A percentile compares a stretch with the other conserved stretches of the same genome.
Conservation (phyloP, 2,113 vertebrate genomes). For the Hassar affinis region DNA sequence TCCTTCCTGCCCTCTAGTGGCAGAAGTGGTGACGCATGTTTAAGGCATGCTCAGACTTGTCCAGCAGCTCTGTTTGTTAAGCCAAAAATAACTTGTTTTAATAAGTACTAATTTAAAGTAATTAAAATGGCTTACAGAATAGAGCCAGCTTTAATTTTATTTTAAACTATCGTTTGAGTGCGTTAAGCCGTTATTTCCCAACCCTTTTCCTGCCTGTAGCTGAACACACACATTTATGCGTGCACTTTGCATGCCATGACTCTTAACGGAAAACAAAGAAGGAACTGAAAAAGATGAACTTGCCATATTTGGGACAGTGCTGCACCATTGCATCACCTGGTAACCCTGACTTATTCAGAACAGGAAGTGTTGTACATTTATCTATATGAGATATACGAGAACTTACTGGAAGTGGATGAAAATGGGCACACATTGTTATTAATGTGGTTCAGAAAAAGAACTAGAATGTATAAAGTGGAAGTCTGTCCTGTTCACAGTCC, state of each 20-base stretch:
- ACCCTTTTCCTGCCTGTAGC: not conserved
- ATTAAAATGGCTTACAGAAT: not conserved
- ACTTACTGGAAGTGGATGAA: not conserved
- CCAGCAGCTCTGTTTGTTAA: not conserved
- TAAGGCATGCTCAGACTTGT: slow-evolving; percentile 6
- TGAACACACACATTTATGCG: not conserved
- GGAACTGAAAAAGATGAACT: slow-evolving; percentile 41
- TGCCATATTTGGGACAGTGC: not conserved
- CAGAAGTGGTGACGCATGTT: slow-evolving; percentile 14
- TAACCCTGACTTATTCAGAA: not conserved
- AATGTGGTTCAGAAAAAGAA: no score
- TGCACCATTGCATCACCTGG: not conserved
- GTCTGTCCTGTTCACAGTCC: not conserved
- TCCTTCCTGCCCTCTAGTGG: slow-evolving; percentile 66
- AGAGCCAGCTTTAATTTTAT: not conserved
- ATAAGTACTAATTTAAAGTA: not conserved
- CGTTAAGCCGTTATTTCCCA: not conserved
- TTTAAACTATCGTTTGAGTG: not conserved
- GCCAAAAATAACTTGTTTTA: not conserved
- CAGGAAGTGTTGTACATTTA: not conserved
- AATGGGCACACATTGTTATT: not conserved
- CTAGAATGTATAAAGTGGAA: not conserved
- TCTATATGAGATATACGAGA: not conserved
- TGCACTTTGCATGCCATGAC: not conserved
- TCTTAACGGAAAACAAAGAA: slow-evolving; percentile 12